phyloP scores from a whole-genome alignment of 1,140 invertebrate species.

The Grapholita molesta region DNA sequence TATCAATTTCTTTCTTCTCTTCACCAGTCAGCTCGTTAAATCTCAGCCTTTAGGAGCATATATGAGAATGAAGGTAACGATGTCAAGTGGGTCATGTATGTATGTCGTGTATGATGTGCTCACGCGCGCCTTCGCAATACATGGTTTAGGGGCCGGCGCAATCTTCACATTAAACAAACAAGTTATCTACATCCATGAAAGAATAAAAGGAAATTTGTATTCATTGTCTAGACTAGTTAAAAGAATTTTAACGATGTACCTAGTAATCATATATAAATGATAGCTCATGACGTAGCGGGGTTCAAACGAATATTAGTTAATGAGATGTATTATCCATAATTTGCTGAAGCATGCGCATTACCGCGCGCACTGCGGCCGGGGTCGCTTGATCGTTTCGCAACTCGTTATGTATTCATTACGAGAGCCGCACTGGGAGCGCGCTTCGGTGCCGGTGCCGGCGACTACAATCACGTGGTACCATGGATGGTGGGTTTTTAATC shows the following conservation, averaged over 20 bases:
- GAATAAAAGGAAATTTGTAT: not conserved
- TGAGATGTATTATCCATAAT: not conserved
- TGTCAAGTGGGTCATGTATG: constrained; percentile 4
- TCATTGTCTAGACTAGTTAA: not conserved
- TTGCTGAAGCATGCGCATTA: not conserved
- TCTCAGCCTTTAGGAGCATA: not conserved
- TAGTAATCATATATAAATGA: not conserved
- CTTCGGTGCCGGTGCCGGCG: not conserved
- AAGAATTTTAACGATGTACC: not conserved
- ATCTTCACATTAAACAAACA: not conserved
- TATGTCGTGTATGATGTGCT: not conserved
- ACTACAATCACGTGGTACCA: not conserved
- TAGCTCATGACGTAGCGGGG: not conserved
- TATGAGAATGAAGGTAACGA: not conserved
- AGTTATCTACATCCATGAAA: not conserved
- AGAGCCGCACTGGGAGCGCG: not conserved
- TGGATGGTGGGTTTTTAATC: too few relatives aligned
- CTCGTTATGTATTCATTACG: constrained; percentile 16
- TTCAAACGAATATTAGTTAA: not conserved
- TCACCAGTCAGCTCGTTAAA: not conserved
- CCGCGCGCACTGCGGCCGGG: not conserved
- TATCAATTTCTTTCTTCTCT: not conserved
- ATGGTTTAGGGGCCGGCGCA: not conserved
- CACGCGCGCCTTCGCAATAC: not conserved
- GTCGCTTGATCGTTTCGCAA: constrained; percentile 1